Evolutionary conservation across 2,888 invertebrate species (phyloP), one percentile per base, ranked within the genome.

Genomic region (Girardia tigrina): DNA sequence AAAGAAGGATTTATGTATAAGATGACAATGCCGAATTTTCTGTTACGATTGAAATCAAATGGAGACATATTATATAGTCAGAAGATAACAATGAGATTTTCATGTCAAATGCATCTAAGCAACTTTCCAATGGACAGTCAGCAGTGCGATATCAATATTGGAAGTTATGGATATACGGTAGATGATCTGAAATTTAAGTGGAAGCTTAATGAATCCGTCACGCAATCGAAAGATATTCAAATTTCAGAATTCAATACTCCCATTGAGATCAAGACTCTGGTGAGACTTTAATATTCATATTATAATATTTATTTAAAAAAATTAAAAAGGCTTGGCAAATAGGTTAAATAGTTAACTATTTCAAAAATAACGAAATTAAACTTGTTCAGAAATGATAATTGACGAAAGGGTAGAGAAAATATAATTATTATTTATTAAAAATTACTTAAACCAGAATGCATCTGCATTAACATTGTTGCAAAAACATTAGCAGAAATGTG

Each of bases 91-190:
- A 77, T 77, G 77, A 29, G 73, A 29, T 77, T 77, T 29, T 36
- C 77, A 26, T 77, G 77, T 28, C 77, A 77, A 36, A 77, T 77
- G 77, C 77, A 77, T 28, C 56, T 77, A 4, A 42, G 27, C 26
- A 77, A 72, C 26, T 77, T 77, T 56, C 77, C 77, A 28, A 77
- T 77, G 77, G 77, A 77, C 73, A 73, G 26, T 12, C 77, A 77
- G 29, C 20, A 28, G 23, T 77, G 77, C 29, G 27, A 27, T 6
- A 77, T 77, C 69, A 71, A 77, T 69, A 77, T 77, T 27, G 77
- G 77, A 2, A 77, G 77, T 28, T 77, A 77, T 69, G 77, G 77
- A 12, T 77, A 77, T 36, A 77, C 77, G 2, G 16, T 70, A 23
- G 73, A 77, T 26, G 36, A 77, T 26, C 27, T 77, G 6, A 56